These are phyloP conservation scores for Portunus trituberculatus DNA, from an alignment of 1,140 invertebrate species.

Conservation along the genomic window DNA sequence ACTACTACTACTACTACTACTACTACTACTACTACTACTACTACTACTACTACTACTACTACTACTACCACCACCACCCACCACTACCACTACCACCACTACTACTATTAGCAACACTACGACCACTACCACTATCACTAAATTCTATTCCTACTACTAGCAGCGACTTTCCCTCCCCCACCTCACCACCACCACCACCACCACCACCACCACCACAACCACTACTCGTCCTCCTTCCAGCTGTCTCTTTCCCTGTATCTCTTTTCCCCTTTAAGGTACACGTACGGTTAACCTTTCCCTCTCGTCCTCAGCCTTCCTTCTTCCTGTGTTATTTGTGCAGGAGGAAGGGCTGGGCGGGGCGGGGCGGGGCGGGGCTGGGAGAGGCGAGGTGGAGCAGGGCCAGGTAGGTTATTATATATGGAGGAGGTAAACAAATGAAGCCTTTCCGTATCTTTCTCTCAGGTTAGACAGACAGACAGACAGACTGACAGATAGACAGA, in stretches of 20 bases:
- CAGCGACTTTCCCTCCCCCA: background rate
- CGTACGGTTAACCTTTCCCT: too few species aligned
- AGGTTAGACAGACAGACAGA: too few species aligned
- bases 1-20: background rate
- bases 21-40: background rate
- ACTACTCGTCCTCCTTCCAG: background rate
- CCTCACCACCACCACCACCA: background rate
- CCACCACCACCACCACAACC: too few species aligned
- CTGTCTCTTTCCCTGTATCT: background rate
- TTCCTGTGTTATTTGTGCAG: background rate
- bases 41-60: constrained; percentile 12
- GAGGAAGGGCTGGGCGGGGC: background rate
- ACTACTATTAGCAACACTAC: background rate
- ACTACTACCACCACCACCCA: background rate
- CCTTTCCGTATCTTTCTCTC: background rate
- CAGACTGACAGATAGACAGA: too few species aligned
- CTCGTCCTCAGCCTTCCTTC: background rate
- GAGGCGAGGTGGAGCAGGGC: too few species aligned
- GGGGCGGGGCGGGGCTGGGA: background rate
- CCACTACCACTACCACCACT: background rate
- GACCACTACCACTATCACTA: background rate
- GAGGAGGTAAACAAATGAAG: background rate
- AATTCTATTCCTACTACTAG: background rate
- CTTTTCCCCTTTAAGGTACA: background rate
- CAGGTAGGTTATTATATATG: background rate